Conservation (phyloP, 2,113 vertebrate species). For the Sylvilagus bachmani region DNA sequence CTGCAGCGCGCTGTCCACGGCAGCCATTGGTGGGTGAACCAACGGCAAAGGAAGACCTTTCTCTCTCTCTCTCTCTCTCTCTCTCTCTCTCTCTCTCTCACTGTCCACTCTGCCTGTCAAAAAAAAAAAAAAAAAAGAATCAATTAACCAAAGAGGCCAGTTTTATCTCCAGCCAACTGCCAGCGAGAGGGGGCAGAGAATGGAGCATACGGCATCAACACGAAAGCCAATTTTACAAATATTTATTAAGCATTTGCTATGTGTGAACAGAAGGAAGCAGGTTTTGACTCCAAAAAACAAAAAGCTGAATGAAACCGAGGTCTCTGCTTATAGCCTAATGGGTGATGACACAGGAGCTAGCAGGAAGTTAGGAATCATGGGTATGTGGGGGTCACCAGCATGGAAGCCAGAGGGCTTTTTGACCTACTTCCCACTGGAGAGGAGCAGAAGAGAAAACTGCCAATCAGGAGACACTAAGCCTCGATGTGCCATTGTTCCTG, state of each 20-base stretch:
- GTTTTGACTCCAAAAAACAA: not conserved
- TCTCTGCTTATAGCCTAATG: not conserved
- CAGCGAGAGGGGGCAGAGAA: not conserved
- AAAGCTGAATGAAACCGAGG: not conserved
- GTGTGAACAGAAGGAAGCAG: not conserved
- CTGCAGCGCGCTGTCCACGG: too few relatives aligned
- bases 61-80: too few relatives aligned
- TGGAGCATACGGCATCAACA: not conserved
- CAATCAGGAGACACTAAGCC: not conserved
- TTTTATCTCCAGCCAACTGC: not conserved
- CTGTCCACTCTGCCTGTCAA: too few relatives aligned
- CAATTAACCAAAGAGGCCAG: slow-evolving; percentile 33
- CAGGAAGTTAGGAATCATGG: not conserved
- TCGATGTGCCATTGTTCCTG: not conserved
- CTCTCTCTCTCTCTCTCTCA: too few relatives aligned
- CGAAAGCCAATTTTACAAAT: not conserved
- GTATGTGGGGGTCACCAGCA: not conserved
- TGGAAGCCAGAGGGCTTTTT: not conserved
- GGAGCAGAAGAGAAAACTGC: not conserved
- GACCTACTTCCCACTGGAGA: not conserved
- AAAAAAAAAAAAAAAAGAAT: not conserved
- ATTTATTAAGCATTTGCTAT: not conserved
- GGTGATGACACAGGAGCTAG: not conserved
- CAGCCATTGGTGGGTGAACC: too few relatives aligned
- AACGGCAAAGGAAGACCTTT: too few relatives aligned